Percentiles rank a stretch among this genome's conserved stretches.
phyloP scores from a whole-genome alignment of 2,113 vertebrate genomes.

The Parus major region DNA sequence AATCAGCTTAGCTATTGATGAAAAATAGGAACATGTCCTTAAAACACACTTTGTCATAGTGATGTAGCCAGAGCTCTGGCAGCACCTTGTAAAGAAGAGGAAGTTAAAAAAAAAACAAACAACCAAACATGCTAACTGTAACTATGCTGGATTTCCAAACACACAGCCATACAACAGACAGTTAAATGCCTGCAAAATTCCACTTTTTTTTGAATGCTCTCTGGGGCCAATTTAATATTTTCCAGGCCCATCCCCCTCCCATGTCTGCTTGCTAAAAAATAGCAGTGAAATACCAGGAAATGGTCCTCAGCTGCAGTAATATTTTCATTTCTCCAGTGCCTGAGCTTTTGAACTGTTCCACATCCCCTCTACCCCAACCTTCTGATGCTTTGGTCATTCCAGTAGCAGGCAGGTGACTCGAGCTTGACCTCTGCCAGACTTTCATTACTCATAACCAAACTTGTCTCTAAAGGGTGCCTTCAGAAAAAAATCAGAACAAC shows the following conservation, averaged over 20 bases:
- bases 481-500: neutral
- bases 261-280: neutral
- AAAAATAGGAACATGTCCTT: neutral
- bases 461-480: neutral
- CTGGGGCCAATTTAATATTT: conserved; percentile 40
- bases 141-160: conserved; percentile 3
- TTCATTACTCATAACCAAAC: neutral
- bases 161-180: neutral
- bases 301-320: neutral
- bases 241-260: conserved; percentile 3
- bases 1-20: neutral
- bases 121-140: neutral
- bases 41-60: neutral
- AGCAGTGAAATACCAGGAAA: conserved; percentile 57
- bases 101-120: neutral
- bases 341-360: neutral
- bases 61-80: neutral
- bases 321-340: neutral
- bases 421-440: neutral
- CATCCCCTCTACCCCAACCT: neutral
- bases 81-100: neutral
- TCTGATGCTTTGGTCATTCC: neutral
- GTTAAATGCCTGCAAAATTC: conserved; percentile 19
- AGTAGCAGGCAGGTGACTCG: neutral
- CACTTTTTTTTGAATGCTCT: neutral